Evolutionary conservation across 2,888 invertebrate species (phyloP), one percentile per base, ranked within the genome.

Genomic region (Malacosoma neustria): DNA sequence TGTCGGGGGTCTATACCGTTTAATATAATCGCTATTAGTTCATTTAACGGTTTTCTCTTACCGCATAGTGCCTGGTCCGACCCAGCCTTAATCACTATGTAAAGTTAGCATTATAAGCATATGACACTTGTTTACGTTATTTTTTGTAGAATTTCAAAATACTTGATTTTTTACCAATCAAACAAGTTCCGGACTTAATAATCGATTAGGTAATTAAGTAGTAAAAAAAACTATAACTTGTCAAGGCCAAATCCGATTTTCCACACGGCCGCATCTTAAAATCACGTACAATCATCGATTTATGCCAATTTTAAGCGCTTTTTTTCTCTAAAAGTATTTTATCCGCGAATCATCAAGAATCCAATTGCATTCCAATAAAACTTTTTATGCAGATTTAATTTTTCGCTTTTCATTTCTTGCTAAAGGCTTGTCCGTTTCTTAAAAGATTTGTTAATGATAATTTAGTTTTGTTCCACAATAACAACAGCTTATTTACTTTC

Each of bases 181-280:
- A n/a, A n/a, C n/a, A n/a, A n/a, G n/a, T n/a, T n/a, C 22, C 22
- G 22, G 22, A 22, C 4, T 22, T 22, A 9, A 22, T 22, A 22
- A 22, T 7, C 22, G 5, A 9, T 22, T 22, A 22, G 5, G 22
- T 22, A 22, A 22, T 22, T 22, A 22, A 22, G 22, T 9, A 22
- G 22, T 9, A 2, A 3, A 22, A 22, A 22, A 22, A 22, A 22
- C n/a, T 22, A 3, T 22, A 22, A 22, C 29, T 9, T 13, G n/a
- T 29, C 37, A 40, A 40, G 37, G 37, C 30, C 40, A 30, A 6
- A 37, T 7, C 14, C 32, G 39, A 41, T 43, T 43, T 41, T 39
- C 41, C 43, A 43, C 41, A 34, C 30, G 39, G 32, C 30, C 32
- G 36, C 30, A 13, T 3, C 22, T 7, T 7, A 22, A 9, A 22